These are phyloP conservation scores for Rotaria sp. DNA, from an alignment of 2,888 invertebrate species.

Conservation along the genomic window DNA sequence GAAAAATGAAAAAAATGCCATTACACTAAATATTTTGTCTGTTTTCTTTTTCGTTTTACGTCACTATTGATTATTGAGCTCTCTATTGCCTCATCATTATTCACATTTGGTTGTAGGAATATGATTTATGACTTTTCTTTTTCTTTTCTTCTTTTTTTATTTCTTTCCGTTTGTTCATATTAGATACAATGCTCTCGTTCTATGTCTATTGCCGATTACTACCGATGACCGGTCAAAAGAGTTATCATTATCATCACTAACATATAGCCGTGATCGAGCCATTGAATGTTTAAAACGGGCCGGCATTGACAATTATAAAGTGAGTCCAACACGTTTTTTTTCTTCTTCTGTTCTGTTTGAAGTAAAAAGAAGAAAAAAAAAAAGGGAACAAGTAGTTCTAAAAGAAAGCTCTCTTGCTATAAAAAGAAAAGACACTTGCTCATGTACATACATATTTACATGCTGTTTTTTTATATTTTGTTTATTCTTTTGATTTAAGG, in stretches of 20 bases:
- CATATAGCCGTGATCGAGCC: not conserved
- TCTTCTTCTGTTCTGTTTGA: constrained; percentile 32
- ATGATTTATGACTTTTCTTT: not conserved
- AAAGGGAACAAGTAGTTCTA: constrained; percentile 32
- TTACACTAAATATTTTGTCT: not conserved
- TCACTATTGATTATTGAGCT: not conserved
- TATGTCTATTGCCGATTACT: not conserved
- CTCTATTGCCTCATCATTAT: not conserved
- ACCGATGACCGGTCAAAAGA: not conserved
- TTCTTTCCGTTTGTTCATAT: not conserved
- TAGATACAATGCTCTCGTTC: not conserved
- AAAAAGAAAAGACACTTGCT: not conserved
- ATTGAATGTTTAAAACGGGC: not conserved
- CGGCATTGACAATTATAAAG: not conserved
- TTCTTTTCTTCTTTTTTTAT: not conserved
- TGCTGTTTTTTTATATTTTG: constrained; percentile 2
- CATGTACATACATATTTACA: not conserved
- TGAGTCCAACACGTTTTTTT: not conserved
- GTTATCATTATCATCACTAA: not conserved
- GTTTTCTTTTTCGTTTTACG: not conserved
- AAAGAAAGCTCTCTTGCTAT: constrained; percentile 5
- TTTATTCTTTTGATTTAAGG: constrained; percentile 42
- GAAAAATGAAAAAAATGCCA: not conserved
- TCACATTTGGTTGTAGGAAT: not conserved
- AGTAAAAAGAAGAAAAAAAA: constrained; percentile 26